Evolutionary conservation across 2,888 invertebrate genomes (phyloP).

Genomic region (Morpho achilles): DNA sequence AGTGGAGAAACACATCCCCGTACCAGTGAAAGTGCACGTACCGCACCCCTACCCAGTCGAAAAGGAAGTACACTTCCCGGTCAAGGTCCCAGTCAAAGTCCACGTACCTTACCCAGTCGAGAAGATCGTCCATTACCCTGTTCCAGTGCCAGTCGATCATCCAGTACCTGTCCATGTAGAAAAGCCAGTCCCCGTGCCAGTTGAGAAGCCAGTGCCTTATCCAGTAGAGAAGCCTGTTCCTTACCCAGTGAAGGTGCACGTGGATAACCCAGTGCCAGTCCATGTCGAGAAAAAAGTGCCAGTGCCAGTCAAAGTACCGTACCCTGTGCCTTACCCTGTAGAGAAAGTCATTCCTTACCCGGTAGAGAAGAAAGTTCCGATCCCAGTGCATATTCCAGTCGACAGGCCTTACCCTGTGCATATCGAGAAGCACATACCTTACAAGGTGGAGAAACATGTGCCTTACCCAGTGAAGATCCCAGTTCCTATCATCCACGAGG

Average conservation of each 20-base stretch:
- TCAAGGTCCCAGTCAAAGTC: constrained; percentile 84
- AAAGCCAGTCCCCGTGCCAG: constrained; percentile 83
- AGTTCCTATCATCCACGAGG: constrained; percentile 80
- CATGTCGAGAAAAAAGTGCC: constrained; percentile 90
- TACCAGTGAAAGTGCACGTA: constrained; percentile 84
- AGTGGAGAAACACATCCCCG: constrained; percentile 83
- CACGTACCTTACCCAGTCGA: constrained; percentile 87
- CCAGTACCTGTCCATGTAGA: constrained; percentile 84
- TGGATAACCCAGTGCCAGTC: constrained; percentile 84
- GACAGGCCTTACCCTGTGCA: constrained; percentile 80
- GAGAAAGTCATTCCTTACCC: constrained; percentile 83
- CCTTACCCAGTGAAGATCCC: constrained; percentile 86
- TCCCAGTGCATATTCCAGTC: constrained; percentile 82
- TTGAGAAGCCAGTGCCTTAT: constrained; percentile 87
- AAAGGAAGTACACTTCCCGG: constrained; percentile 82
- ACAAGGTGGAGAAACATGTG: constrained; percentile 82
- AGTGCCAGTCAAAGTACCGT: constrained; percentile 85
- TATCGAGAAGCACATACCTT: constrained; percentile 84
- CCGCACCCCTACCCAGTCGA: constrained; percentile 87
- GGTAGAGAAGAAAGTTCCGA: constrained; percentile 82
- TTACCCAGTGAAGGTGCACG: constrained; percentile 83
- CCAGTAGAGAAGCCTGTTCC: constrained; percentile 85
- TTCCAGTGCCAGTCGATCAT: constrained; percentile 83
- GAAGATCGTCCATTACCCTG: constrained; percentile 85
- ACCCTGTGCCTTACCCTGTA: constrained; percentile 85